phyloP scores from a whole-genome alignment of 2,797 vertebrate species.

The Myripristis jacobus region DNA sequence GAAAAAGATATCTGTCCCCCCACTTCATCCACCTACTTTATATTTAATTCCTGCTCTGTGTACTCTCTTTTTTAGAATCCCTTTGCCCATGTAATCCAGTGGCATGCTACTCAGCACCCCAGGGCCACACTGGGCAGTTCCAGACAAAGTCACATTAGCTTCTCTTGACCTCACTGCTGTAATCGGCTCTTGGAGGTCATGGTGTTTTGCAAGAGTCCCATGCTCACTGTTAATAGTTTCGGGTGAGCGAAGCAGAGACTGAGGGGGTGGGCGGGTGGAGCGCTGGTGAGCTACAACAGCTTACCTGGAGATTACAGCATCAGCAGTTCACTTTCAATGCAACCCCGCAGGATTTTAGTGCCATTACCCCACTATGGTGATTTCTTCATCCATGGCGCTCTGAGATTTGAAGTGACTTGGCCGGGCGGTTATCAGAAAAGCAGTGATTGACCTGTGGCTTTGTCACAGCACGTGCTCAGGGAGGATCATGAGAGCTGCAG shows the following conservation, averaged over 20 bases:
- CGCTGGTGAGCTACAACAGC: constrained; percentile 53
- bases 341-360: constrained; percentile 42
- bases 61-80: constrained; percentile 50
- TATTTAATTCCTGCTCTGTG: constrained; percentile 50
- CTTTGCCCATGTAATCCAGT: constrained; percentile 63
- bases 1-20: background rate
- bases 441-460: no score
- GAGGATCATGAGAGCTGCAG: background rate
- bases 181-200: constrained; percentile 64
- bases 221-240: constrained; percentile 60
- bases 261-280: constrained; percentile 29
- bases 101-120: constrained; percentile 45
- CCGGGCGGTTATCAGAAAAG: constrained; percentile 10
- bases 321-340: constrained; percentile 64
- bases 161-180: constrained; percentile 67
- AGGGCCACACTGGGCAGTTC: constrained; percentile 36
- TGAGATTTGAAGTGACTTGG: constrained; percentile 12
- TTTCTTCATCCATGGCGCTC: background rate
- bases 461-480: background rate
- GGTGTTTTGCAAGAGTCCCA: constrained; percentile 50
- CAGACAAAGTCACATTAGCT: constrained; percentile 79
- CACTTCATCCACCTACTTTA: constrained; percentile 10
- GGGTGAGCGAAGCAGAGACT: constrained; percentile 31
- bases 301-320: constrained; percentile 76
- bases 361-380: constrained; percentile 19